A percentile compares a stretch with the other conserved stretches of the same genome.
Conservation (phyloP, 1,140 invertebrate genomes). For the Meloidogyne floridensis region DNA sequence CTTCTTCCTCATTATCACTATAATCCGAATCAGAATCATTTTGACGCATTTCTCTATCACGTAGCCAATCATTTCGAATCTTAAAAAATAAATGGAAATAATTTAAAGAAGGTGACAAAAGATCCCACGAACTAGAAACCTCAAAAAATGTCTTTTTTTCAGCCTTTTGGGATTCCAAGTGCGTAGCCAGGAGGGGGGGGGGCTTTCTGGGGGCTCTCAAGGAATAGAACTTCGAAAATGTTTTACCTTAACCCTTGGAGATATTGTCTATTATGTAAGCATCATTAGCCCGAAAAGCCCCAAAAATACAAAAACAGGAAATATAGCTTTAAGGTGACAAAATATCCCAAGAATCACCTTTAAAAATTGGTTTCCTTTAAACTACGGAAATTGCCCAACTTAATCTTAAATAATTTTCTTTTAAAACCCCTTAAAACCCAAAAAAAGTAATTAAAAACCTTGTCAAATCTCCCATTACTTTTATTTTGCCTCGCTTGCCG, state of each 20-base stretch:
- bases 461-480: neutral
- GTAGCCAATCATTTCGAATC: conserved; percentile 27
- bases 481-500: neutral
- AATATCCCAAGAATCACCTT: neutral
- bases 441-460: neutral
- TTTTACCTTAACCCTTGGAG: too few relatives aligned
- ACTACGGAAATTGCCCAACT: too few relatives aligned
- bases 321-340: neutral
- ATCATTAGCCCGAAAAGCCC: too few relatives aligned
- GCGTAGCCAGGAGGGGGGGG: too few relatives aligned
- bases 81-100: neutral
- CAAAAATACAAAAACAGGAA: too few relatives aligned
- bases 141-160: neutral
- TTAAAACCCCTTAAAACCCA: neutral
- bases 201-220: too few relatives aligned
- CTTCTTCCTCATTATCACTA: conserved; percentile 21
- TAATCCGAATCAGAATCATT: neutral
- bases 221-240: too few relatives aligned
- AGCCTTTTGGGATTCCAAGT: too few relatives aligned
- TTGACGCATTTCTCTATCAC: neutral
- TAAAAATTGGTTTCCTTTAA: neutral
- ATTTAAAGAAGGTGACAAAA: neutral
- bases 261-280: too few relatives aligned
- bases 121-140: neutral
- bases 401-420: too few relatives aligned